These are phyloP conservation scores for Microcebus jonahi DNA, from an alignment of 2,113 vertebrate species.

Conservation along the genomic window DNA sequence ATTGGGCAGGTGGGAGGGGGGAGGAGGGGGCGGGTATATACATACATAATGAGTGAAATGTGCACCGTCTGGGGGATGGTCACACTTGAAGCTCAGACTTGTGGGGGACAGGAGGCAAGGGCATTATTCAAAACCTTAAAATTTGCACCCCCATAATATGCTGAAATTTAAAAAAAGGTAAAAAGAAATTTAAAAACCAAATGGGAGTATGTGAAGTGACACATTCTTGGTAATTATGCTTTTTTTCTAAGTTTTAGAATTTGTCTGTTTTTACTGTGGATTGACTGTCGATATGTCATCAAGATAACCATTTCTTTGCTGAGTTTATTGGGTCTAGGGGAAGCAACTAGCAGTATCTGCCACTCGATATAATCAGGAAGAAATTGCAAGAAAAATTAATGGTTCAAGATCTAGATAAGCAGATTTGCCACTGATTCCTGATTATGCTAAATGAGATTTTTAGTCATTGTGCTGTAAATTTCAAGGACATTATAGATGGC, in stretches of 20 bases:
- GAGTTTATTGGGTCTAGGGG: not conserved
- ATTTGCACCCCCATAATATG: not conserved
- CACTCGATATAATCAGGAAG: not conserved
- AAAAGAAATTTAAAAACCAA: conserved; percentile 49
- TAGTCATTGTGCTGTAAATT: not conserved
- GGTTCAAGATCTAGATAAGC: conserved; percentile 25
- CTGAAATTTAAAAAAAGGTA: no score
- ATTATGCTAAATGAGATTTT: conserved; percentile 19
- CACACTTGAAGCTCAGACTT: no score
- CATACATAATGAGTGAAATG: no score
- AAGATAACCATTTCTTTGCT: conserved; percentile 73
- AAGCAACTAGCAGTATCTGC: not conserved
- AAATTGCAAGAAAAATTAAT: conserved; percentile 34
- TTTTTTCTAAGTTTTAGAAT: conserved; percentile 71
- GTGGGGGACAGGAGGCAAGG: no score
- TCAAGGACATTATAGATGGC: not conserved
- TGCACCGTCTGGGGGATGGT: no score
- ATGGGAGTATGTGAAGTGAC: conserved; percentile 19
- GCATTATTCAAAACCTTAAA: no score
- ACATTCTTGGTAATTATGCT: conserved; percentile 68
- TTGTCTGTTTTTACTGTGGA: conserved; percentile 78
- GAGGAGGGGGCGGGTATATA: no score
- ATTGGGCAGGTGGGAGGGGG: no score
- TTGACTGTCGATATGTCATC: conserved; percentile 76
- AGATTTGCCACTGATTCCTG: conserved; percentile 4